phyloP scores from a whole-genome alignment of 2,113 vertebrate species.

The Pampusana beccarii region DNA sequence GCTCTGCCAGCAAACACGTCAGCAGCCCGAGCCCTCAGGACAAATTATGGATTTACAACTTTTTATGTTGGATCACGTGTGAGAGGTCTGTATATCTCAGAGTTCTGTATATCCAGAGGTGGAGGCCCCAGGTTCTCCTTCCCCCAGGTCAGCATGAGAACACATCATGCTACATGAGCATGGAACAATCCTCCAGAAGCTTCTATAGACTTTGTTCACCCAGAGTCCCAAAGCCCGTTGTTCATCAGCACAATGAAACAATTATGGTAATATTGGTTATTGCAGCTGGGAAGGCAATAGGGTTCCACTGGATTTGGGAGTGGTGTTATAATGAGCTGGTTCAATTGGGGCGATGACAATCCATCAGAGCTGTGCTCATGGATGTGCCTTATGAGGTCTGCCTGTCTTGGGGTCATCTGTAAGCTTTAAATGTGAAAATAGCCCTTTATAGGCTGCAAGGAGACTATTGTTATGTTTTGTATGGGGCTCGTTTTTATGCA shows the following conservation, averaged over 20 bases:
- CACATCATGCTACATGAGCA: background rate
- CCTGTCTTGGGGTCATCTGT: background rate
- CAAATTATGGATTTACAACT: background rate
- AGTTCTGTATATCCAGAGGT: background rate
- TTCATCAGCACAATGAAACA: background rate
- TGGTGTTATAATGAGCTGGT: background rate
- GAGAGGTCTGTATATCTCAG: background rate
- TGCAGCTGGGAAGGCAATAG: background rate
- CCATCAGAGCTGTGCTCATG: background rate
- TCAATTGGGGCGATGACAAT: background rate
- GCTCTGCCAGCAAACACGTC: background rate
- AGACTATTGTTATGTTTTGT: background rate
- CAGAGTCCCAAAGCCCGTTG: background rate
- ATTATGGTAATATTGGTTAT: background rate
- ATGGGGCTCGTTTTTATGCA: background rate
- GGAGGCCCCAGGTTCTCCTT: background rate
- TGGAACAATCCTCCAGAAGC: background rate
- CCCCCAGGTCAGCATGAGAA: background rate
- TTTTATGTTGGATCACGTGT: background rate
- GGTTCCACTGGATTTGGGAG: background rate
- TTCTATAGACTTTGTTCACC: background rate
- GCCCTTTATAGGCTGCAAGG: background rate
- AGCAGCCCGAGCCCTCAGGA: background rate
- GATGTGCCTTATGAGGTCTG: background rate
- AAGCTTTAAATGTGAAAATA: background rate